Percentiles rank a stretch among this genome's conserved stretches.
These are phyloP conservation scores for Globia sparganii DNA, from an alignment of 2,888 invertebrate species.

Conservation along the genomic window DNA sequence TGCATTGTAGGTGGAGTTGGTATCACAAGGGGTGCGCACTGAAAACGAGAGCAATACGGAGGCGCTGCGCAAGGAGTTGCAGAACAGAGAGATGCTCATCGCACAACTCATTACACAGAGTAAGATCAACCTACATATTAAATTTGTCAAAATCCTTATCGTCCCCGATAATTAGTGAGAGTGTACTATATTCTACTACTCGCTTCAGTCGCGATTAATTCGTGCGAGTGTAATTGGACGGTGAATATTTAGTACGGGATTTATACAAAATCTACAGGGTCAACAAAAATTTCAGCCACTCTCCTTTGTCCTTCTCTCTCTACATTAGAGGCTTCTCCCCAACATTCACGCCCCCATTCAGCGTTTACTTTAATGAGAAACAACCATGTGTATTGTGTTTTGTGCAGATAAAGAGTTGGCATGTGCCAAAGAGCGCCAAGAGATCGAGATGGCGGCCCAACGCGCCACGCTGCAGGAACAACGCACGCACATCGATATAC, in stretches of 20 bases:
- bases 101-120: constrained; percentile 97
- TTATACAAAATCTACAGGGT: not conserved
- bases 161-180: not conserved
- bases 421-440: constrained; percentile 97
- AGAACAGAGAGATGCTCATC: constrained; percentile 94
- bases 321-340: not conserved
- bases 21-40: constrained; percentile 90
- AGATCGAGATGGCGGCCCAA: constrained; percentile 97
- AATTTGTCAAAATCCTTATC: not conserved
- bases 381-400: not conserved
- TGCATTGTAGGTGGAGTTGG: constrained; percentile 88
- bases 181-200: not conserved
- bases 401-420: constrained; percentile 96
- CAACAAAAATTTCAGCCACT: not conserved
- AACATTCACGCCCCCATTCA: not conserved
- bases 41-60: constrained; percentile 87
- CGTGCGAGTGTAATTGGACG: not conserved
- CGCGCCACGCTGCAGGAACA: constrained; percentile 97
- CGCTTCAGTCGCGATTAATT: not conserved
- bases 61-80: constrained; percentile 92
- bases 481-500: constrained; percentile 97
- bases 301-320: not conserved
- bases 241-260: not conserved
- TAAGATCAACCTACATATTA: constrained; percentile 84
- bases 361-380: not conserved